Conservation (phyloP, 2,113 vertebrate species). For the Chaetops frenatus region DNA sequence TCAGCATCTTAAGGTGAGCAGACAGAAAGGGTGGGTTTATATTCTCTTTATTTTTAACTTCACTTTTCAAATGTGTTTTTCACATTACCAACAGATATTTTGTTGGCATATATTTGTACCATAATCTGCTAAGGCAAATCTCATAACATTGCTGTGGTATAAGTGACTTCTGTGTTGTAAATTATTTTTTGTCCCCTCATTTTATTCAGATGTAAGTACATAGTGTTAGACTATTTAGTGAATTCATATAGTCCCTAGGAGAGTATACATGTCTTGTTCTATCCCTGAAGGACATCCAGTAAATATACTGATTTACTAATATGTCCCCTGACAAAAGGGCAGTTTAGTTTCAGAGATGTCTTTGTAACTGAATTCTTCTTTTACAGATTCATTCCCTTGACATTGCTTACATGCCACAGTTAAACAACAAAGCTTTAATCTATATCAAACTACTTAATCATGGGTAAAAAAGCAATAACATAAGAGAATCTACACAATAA, state of each 20-base stretch:
- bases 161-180: background rate
- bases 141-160: background rate
- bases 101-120: background rate
- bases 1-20: background rate
- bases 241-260: background rate
- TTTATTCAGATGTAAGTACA: background rate
- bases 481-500: background rate
- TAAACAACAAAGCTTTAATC: constrained; percentile 30
- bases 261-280: background rate
- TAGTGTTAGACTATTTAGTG: background rate
- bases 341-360: background rate
- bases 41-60: background rate
- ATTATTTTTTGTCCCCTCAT: background rate
- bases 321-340: background rate
- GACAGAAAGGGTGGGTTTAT: background rate
- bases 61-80: background rate
- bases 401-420: background rate
- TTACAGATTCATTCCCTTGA: background rate
- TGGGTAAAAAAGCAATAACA: background rate
- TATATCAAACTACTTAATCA: background rate
- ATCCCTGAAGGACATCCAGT: background rate
- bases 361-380: background rate
- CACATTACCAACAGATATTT: background rate
- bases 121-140: background rate
- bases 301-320: constrained; percentile 1